A percentile compares a stretch with the other conserved stretches of the same genome.
These are phyloP conservation scores for Orius insidiosus DNA, from an alignment of 1,140 invertebrate species.

Conservation along the genomic window DNA sequence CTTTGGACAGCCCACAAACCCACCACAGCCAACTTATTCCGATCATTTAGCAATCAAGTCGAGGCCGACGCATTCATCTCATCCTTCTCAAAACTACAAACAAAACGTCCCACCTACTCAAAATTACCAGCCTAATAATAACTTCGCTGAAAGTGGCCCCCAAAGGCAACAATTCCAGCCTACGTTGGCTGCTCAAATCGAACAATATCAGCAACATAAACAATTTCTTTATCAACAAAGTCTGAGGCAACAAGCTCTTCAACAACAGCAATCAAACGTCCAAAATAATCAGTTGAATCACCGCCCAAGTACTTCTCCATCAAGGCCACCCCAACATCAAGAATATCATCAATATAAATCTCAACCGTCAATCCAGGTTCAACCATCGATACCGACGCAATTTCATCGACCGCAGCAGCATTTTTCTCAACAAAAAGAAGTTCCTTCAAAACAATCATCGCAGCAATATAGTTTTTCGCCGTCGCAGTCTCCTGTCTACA, in stretches of 20 bases:
- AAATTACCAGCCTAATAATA: slow-evolving; percentile 16
- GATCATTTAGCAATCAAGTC: neutral
- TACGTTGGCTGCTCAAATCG: slow-evolving; percentile 24
- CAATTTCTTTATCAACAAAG: slow-evolving; percentile 24
- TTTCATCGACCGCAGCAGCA: slow-evolving; percentile 16
- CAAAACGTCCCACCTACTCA: slow-evolving; percentile 20
- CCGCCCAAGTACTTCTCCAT: slow-evolving; percentile 14
- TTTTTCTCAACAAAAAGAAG: slow-evolving; percentile 14
- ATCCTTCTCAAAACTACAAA: slow-evolving; percentile 25
- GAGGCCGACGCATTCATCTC: slow-evolving; percentile 31
- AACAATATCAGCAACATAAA: slow-evolving; percentile 29
- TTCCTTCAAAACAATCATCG: too few relatives aligned
- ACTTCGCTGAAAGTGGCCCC: slow-evolving; percentile 24
- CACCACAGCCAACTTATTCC: neutral
- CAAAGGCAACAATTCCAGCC: slow-evolving; percentile 27
- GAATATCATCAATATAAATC: slow-evolving; percentile 13
- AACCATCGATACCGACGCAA: slow-evolving; percentile 5
- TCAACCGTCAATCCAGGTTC: slow-evolving; percentile 16
- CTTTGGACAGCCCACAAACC: neutral
- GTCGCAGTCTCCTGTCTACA: slow-evolving; percentile 7
- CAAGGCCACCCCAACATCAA: slow-evolving; percentile 12
- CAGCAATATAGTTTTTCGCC: too few relatives aligned
- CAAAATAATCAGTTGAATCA: slow-evolving; percentile 11
- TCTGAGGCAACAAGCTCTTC: slow-evolving; percentile 21
- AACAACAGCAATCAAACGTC: slow-evolving; percentile 19